Evolutionary conservation across 2,888 invertebrate species (phyloP).

Genomic region (Conchocele bisecta): DNA sequence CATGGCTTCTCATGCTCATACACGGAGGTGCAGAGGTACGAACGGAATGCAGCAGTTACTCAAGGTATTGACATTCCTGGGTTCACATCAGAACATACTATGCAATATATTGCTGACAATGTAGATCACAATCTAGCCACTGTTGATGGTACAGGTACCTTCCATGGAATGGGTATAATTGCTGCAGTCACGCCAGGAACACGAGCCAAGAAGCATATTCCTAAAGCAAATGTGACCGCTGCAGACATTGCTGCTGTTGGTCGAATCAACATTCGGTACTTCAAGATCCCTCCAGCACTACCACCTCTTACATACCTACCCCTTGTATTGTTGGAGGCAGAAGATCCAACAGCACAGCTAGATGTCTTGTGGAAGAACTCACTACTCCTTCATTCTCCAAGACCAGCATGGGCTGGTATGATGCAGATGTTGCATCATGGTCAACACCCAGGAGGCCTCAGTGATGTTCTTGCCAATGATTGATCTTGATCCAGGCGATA

Average conservation of each 20-base stretch:
- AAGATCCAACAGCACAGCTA: background rate
- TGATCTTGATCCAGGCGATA: too few species aligned
- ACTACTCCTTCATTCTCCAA: background rate
- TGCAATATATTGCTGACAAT: background rate
- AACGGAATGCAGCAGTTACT: background rate
- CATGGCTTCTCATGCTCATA: background rate
- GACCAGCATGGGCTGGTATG: constrained; percentile 51
- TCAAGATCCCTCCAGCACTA: too few species aligned
- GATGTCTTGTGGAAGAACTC: constrained; percentile 23
- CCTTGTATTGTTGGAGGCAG: background rate
- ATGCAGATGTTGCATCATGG: constrained; percentile 51
- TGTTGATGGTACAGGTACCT: background rate
- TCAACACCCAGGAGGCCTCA: constrained; percentile 49
- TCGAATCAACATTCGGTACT: background rate
- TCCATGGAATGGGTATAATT: background rate
- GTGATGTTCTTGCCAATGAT: too few species aligned
- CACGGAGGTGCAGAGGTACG: background rate
- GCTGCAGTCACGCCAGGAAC: too few species aligned
- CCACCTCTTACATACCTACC: background rate
- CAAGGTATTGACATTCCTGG: background rate
- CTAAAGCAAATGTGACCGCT: background rate
- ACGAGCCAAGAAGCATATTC: too few species aligned
- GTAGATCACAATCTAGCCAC: background rate
- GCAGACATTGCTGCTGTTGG: background rate
- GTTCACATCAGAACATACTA: background rate